Evolutionary conservation across 2,888 invertebrate genomes (phyloP), one percentile per base, ranked within the genome.

Genomic region (Blomia tropicalis): DNA sequence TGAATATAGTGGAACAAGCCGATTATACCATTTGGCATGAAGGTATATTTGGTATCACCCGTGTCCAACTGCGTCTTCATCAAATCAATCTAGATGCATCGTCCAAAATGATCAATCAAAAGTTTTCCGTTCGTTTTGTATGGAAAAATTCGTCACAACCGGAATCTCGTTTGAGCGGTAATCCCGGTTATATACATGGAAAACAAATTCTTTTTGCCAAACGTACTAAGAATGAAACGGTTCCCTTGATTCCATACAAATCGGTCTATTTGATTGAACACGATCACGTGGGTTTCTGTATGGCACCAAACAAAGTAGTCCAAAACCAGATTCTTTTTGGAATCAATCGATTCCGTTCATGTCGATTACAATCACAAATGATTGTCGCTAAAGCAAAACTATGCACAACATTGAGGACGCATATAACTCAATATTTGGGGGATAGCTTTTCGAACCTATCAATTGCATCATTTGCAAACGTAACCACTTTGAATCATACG

Each of bases 1-100:
- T 23, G 2, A 58, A 58, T 54, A 17, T 25, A 17, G 56, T 61
- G 7, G 27, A 41, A 29, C 29, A 36, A 30, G 41, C 41, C 30
- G 41, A 61, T 27, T 61, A 56, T 43, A 32, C 32, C 2, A 23
- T 61, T 7, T 23, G 56, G 27, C 61, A 61, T 22, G n/a, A 58
- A 53, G 61, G 61, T 2, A 36, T 41, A 4, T 7, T 41, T 19
- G 61, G 61, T 23, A 61, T 61, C n/a, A 56, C 29, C 22, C 32
- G 41, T 22, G 36, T 36, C 2, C 4, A 43, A n/a, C 23, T 61
- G 7, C 11, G 31, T 14, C 11, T 56, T 1, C 29, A 23, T 23
- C 56, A 56, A 31, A 4, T 29, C 23, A 14, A n/a, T 2, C 2
- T 23, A n/a, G 29, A 27, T 5, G 7, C 14, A 19, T 31, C 56